Base-by-base conservation (phyloP, 2,113 vertebrate genomes). In the Syngnathus typhle region DNA sequence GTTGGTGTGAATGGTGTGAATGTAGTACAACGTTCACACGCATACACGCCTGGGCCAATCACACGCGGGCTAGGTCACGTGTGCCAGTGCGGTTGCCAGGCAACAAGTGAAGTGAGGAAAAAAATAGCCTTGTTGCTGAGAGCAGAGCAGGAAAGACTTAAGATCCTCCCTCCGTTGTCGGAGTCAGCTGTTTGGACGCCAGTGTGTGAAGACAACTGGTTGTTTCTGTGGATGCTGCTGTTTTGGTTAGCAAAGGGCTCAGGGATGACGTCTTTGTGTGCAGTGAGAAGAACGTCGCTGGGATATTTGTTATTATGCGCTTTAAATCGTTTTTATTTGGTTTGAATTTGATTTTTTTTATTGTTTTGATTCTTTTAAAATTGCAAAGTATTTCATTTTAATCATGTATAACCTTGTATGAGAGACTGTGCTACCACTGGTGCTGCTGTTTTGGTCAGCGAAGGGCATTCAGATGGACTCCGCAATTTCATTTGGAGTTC, bases 51-150 rank as follows among this genome's bases (percentile, higher is more conserved):
- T 61, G 65, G 76, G 68, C 83, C 83, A 85, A 86, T 87, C 58
- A 21, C 67, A 63, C 69, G 60, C 63, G 32, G 84, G 81, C 43
- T 68, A 76, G 74, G 86, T 84, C 76, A 68, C 85, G 80, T 86
- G 85, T 85, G 82, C 59, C 58, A 83, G 80, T 73, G 12, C 2
- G 82, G 89, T 90, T 90, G 86, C 89, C 77, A 82, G 85, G 90
- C 84, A 90, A 90, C 90, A 90, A 71, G 78, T 65, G 78, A 80
- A 82, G 75, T 72, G 78, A 75, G 79, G 46, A 66, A 78, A 82
- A 87, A 88, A 88, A 88, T 85, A 83, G 83, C 80, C 62, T 62
- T 71, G 83, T 80, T 89, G 86, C 88, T 88, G 88, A 83, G 83
- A 87, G 59, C 37, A 80, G 84, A 81, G 83, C 59, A 39, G 18